Evolutionary conservation across 2,888 invertebrate species (phyloP).

Genomic region (Empis stercorea): DNA sequence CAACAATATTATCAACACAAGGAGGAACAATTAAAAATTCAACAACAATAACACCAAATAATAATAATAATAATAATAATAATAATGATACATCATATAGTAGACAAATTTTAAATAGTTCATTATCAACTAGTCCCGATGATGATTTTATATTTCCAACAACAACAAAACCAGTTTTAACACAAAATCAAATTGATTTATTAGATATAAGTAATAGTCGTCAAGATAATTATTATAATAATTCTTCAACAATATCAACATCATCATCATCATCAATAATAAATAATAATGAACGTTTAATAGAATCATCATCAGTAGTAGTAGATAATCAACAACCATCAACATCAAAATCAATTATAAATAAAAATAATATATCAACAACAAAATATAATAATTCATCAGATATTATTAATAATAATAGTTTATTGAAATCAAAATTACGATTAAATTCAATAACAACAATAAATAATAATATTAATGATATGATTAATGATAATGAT

Average conservation of each 20-base stretch:
- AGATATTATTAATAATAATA: background rate
- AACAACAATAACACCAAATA: no score
- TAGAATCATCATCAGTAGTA: slow-evolving; percentile 12
- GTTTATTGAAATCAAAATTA: background rate
- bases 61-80: no score
- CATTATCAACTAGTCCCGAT: background rate
- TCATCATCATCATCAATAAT: slow-evolving; percentile 6
- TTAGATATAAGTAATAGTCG: slow-evolving; percentile 11
- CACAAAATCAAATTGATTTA: slow-evolving; percentile 15
- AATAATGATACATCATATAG: background rate
- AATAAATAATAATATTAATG: background rate
- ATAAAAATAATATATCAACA: background rate
- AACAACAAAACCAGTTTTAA: slow-evolving; percentile 25
- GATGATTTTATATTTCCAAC: slow-evolving; percentile 21
- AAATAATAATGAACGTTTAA: slow-evolving; percentile 11
- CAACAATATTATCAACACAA: background rate
- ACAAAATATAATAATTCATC: background rate
- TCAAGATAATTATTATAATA: slow-evolving; percentile 1
- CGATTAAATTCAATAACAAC: background rate
- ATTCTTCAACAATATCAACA: slow-evolving; percentile 6
- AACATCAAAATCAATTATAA: slow-evolving; percentile 2
- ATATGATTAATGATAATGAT: slow-evolving; percentile 25
- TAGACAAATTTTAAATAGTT: background rate
- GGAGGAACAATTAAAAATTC: background rate
- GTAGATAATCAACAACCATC: slow-evolving; percentile 9